Evolutionary conservation across 2,888 invertebrate genomes (phyloP).

Genomic region (Ophion obscuratus): DNA sequence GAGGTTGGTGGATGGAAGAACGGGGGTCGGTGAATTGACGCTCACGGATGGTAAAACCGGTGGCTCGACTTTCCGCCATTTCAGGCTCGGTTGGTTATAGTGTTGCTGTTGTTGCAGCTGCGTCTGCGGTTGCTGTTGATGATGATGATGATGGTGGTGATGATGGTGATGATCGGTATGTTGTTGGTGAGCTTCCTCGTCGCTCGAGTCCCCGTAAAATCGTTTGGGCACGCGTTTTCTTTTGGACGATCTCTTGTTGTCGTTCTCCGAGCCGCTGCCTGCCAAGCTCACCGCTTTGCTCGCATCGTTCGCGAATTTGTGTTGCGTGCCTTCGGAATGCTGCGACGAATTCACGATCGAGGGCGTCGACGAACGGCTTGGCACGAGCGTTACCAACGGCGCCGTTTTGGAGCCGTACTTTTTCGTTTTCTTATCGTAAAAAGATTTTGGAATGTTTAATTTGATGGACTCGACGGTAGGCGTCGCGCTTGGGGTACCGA

Average conservation of each 20-base stretch:
- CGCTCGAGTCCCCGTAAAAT: constrained; percentile 95
- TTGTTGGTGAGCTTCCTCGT: constrained; percentile 90
- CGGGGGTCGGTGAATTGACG: constrained; percentile 47
- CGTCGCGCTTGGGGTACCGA: constrained; percentile 8
- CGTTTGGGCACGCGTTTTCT: constrained; percentile 92
- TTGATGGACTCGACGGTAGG: constrained; percentile 86
- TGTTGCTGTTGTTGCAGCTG: constrained; percentile 74
- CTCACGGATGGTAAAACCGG: constrained; percentile 49
- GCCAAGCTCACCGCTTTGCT: constrained; percentile 71
- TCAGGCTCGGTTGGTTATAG: constrained; percentile 81
- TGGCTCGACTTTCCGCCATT: constrained; percentile 90
- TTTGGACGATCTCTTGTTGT: constrained; percentile 91
- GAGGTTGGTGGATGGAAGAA: constrained; percentile 36
- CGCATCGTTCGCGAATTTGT: constrained; percentile 25
- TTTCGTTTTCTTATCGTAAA: constrained; percentile 79
- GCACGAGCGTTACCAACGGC: constrained; percentile 66
- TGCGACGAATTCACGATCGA: constrained; percentile 65
- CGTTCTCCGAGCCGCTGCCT: constrained; percentile 85
- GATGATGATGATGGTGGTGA: constrained; percentile 70
- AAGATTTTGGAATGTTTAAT: constrained; percentile 86
- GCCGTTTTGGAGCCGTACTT: constrained; percentile 68
- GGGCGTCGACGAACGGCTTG: constrained; percentile 72
- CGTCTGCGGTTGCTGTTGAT: constrained; percentile 73
- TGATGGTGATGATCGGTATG: constrained; percentile 68
- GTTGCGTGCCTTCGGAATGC: neutral